Evolutionary conservation across 2,888 invertebrate species (phyloP).

Genomic region (Harpalus rubripes): DNA sequence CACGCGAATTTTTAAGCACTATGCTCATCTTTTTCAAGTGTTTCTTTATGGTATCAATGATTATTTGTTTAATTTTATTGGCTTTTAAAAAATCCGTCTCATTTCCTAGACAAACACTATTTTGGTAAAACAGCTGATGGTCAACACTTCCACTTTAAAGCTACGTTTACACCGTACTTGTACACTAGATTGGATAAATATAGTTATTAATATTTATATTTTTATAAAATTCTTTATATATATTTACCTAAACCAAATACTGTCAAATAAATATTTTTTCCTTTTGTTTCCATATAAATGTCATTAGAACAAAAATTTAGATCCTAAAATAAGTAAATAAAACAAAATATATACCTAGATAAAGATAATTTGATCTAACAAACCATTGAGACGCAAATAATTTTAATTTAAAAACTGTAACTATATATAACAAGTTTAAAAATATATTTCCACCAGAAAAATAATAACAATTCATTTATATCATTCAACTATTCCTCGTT

Average conservation of each 20-base stretch:
- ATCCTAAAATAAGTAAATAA: not conserved
- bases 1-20: slow-evolving; percentile 20
- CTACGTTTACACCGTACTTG: slow-evolving; percentile 1
- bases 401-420: not conserved
- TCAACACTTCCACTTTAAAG: slow-evolving; percentile 10
- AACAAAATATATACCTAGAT: not conserved
- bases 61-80: slow-evolving; percentile 29
- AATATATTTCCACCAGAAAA: slow-evolving; percentile 20
- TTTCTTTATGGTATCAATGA: slow-evolving; percentile 43
- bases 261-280: not conserved
- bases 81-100: slow-evolving; percentile 6
- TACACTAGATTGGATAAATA: not conserved
- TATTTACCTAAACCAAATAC: no score
- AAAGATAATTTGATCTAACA: slow-evolving; percentile 23
- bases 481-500: slow-evolving; percentile 80
- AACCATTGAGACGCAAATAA: no score
- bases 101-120: slow-evolving; percentile 35
- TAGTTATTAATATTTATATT: not conserved
- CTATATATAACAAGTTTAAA: slow-evolving; percentile 18
- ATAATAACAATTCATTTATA: slow-evolving; percentile 40
- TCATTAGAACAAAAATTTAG: slow-evolving; percentile 29
- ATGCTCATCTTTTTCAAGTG: slow-evolving; percentile 39
- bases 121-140: slow-evolving; percentile 30
- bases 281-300: not conserved
- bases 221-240: no score